Evolutionary conservation across 1,140 invertebrate genomes (phyloP).

Genomic region (Akabosia matsudoensis): DNA sequence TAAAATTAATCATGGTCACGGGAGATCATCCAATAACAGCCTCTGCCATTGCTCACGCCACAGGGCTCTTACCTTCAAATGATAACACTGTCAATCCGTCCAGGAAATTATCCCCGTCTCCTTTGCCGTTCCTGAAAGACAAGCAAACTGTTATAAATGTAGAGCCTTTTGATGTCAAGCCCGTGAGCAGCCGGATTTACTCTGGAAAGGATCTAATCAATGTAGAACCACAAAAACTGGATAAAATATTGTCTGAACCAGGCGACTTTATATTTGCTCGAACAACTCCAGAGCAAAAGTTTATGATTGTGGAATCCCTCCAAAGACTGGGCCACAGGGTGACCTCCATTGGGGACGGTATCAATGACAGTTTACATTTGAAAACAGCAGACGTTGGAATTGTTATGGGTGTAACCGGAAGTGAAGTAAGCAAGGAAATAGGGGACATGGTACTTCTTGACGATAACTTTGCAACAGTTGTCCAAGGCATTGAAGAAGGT

Average conservation of each 20-base stretch:
- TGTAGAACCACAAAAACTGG: slow-evolving; percentile 81
- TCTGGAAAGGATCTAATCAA: slow-evolving; percentile 92
- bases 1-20: slow-evolving; percentile 52
- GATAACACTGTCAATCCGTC: neutral
- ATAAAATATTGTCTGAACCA: slow-evolving; percentile 73
- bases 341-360: slow-evolving; percentile 93
- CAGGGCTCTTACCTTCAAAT: slow-evolving; percentile 59
- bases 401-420: slow-evolving; percentile 52
- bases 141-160: neutral
- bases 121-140: neutral
- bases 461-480: slow-evolving; percentile 60
- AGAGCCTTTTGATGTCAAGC: no score
- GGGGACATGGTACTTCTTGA: slow-evolving; percentile 66
- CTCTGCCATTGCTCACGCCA: slow-evolving; percentile 64
- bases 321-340: slow-evolving; percentile 96
- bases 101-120: neutral
- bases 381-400: slow-evolving; percentile 65
- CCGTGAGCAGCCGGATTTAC: slow-evolving; percentile 94
- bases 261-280: slow-evolving; percentile 46
- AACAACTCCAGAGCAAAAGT: slow-evolving; percentile 27
- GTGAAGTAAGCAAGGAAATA: slow-evolving; percentile 62
- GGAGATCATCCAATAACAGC: slow-evolving; percentile 68
- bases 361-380: slow-evolving; percentile 67
- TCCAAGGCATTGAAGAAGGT: slow-evolving; percentile 60
- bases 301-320: slow-evolving; percentile 89